These are phyloP conservation scores for Unio pictorum DNA, from an alignment of 2,888 invertebrate species.

Conservation along the genomic window DNA sequence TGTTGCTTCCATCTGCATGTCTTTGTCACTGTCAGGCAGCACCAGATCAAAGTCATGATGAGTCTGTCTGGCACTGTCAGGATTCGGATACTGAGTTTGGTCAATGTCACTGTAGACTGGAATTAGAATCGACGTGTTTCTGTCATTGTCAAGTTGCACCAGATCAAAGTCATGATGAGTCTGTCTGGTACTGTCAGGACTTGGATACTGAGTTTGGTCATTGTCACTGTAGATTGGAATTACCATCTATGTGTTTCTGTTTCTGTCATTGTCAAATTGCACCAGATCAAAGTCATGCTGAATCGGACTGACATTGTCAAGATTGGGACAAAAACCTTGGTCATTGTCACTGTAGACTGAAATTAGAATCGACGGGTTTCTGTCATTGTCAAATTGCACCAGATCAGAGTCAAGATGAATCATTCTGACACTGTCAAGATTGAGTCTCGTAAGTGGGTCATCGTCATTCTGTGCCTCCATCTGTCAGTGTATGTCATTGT, in stretches of 20 bases:
- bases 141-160: neutral
- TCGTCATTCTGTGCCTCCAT: neutral
- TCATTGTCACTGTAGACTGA: too few species aligned
- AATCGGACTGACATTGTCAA: too few species aligned
- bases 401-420: too few species aligned
- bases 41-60: neutral
- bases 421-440: too few species aligned
- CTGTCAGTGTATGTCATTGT: neutral
- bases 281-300: too few species aligned
- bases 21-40: constrained; percentile 12
- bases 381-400: too few species aligned
- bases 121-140: constrained; percentile 5
- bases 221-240: neutral
- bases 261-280: too few species aligned
- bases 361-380: too few species aligned
- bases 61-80: too few species aligned
- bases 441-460: too few species aligned
- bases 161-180: constrained; percentile 13
- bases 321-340: too few species aligned
- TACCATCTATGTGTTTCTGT: too few species aligned
- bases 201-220: neutral
- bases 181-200: constrained; percentile 5
- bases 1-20: neutral
- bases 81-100: neutral
- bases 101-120: constrained; percentile 8